Evolutionary conservation across 2,888 invertebrate species (phyloP).

Genomic region (Lasioglossum vierecki): DNA sequence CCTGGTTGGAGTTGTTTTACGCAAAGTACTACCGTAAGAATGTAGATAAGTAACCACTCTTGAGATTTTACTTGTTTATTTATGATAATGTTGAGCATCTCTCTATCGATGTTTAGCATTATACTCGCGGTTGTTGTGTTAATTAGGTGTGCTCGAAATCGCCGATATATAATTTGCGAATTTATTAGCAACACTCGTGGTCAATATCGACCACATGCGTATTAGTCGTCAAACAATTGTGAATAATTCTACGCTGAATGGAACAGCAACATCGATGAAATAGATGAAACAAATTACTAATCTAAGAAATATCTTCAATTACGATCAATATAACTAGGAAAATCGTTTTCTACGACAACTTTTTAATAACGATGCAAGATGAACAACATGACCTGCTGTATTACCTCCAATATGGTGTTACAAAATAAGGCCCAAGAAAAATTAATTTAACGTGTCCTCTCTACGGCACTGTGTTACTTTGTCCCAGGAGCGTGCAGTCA

Average conservation of each 20-base stretch:
- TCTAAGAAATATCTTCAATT: not conserved
- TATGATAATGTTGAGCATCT: not conserved
- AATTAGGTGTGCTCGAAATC: not conserved
- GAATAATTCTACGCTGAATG: not conserved
- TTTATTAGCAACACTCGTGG: not conserved
- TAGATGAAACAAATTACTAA: not conserved
- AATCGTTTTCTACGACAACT: not conserved
- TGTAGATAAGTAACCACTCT: not conserved
- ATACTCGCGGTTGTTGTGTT: not conserved
- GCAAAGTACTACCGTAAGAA: not conserved
- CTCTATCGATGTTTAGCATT: not conserved
- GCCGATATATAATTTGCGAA: not conserved
- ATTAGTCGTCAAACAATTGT: not conserved
- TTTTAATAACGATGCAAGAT: not conserved
- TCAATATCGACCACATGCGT: not conserved
- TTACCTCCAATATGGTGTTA: not conserved
- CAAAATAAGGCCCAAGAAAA: not conserved
- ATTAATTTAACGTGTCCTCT: not conserved
- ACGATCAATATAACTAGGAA: not conserved
- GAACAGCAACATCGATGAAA: not conserved
- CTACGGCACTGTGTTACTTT: slow-evolving; percentile 48
- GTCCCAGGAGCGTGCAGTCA: slow-evolving; percentile 37
- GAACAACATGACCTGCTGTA: not conserved
- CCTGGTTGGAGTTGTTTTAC: not conserved
- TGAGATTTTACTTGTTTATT: not conserved